These are phyloP conservation scores for Leptinotarsa haldemani DNA, from an alignment of 2,888 invertebrate species.

Conservation along the genomic window DNA sequence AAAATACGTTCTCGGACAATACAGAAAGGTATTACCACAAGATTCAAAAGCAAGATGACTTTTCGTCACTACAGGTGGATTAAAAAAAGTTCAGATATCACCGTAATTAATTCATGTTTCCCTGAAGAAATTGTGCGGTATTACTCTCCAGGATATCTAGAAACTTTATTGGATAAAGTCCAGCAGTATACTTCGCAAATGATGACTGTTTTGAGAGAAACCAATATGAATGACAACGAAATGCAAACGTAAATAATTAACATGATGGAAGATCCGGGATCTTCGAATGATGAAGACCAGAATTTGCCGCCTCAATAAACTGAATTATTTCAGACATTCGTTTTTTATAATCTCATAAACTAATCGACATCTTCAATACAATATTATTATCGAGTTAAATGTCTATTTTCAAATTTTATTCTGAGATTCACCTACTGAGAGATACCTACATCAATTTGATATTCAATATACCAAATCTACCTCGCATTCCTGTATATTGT, in stretches of 20 bases:
- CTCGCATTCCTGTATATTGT: too few relatives aligned
- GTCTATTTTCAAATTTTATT: too few relatives aligned
- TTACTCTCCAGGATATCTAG: slow-evolving; percentile 87
- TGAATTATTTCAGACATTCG: not conserved
- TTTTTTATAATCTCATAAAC: not conserved
- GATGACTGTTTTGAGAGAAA: slow-evolving; percentile 60
- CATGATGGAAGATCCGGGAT: slow-evolving; percentile 33
- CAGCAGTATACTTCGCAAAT: slow-evolving; percentile 79
- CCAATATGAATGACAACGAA: slow-evolving; percentile 54
- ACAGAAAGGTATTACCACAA: slow-evolving; percentile 80
- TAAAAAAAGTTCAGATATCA: slow-evolving; percentile 83
- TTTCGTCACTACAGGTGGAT: slow-evolving; percentile 83
- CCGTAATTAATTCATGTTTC: slow-evolving; percentile 84
- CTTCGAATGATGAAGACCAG: slow-evolving; percentile 36
- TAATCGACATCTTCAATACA: too few relatives aligned
- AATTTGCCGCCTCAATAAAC: slow-evolving; percentile 28
- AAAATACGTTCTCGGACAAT: slow-evolving; percentile 85
- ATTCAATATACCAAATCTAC: too few relatives aligned
- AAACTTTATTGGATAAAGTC: slow-evolving; percentile 80
- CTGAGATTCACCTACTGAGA: too few relatives aligned
- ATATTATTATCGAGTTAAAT: too few relatives aligned
- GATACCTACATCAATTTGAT: too few relatives aligned
- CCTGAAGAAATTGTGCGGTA: slow-evolving; percentile 89
- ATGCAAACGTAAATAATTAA: slow-evolving; percentile 48
- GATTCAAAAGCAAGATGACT: slow-evolving; percentile 82